These are phyloP conservation scores for Phenganax marumi DNA, from an alignment of 92 coral and sea anemone species.

Conservation along the genomic window DNA sequence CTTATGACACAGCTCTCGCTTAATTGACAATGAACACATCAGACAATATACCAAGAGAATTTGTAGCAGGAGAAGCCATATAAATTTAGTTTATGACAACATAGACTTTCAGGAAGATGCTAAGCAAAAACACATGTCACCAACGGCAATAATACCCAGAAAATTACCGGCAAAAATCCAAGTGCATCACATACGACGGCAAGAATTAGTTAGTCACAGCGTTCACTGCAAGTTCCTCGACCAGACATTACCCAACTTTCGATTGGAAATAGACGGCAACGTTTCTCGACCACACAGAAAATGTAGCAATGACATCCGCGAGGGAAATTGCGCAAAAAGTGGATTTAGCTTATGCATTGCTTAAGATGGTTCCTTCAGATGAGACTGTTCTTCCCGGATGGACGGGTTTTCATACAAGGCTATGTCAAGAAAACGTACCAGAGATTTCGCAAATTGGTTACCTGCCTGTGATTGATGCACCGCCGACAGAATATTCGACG, in stretches of 20 bases:
- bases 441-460: slow-evolving; percentile 7
- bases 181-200: too few species aligned
- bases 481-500: not conserved
- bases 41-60: slow-evolving; percentile 40
- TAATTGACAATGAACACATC: slow-evolving; percentile 44
- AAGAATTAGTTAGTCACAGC: too few species aligned
- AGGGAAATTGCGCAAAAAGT: slow-evolving; percentile 22
- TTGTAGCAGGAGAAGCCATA: slow-evolving; percentile 17
- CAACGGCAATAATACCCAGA: slow-evolving; percentile 51
- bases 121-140: slow-evolving; percentile 49
- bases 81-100: slow-evolving; percentile 50
- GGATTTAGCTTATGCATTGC: slow-evolving; percentile 40
- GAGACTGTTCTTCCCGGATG: slow-evolving; percentile 10
- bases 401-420: not conserved
- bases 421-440: slow-evolving; percentile 3
- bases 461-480: slow-evolving; percentile 13
- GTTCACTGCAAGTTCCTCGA: slow-evolving; percentile 41
- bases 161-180: slow-evolving; percentile 14
- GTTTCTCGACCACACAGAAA: slow-evolving; percentile 17
- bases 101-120: slow-evolving; percentile 53
- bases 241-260: slow-evolving; percentile 26
- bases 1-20: slow-evolving; percentile 55
- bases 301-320: too few species aligned
- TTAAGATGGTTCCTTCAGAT: slow-evolving; percentile 32
- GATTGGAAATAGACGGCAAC: slow-evolving; percentile 27